These are phyloP conservation scores for Scophthalmus maximus DNA, from an alignment of 2,113 vertebrate genomes.

Conservation along the genomic window DNA sequence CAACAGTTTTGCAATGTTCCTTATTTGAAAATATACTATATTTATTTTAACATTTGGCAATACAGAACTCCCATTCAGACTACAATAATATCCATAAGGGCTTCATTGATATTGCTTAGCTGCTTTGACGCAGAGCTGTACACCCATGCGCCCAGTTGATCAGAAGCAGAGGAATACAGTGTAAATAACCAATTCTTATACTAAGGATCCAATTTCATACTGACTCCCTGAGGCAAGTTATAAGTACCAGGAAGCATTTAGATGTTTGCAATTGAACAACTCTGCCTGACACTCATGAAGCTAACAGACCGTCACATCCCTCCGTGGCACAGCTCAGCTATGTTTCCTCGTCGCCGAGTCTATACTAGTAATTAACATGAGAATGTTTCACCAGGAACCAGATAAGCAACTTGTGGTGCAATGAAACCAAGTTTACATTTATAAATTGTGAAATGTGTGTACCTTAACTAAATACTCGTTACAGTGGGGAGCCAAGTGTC, in stretches of 20 bases:
- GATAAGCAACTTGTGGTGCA: constrained; percentile 72
- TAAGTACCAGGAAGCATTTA: constrained; percentile 24
- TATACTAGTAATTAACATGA: constrained; percentile 33
- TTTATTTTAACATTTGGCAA: constrained; percentile 62
- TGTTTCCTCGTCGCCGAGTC: constrained; percentile 46
- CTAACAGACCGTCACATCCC: too few species aligned
- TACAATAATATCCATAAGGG: constrained; percentile 45
- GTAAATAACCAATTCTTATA: constrained; percentile 21
- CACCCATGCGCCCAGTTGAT: constrained; percentile 56
- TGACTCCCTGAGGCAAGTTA: constrained; percentile 23
- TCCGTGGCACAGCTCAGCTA: constrained; percentile 36
- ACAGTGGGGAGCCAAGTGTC: constrained; percentile 16
- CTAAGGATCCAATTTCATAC: not conserved
- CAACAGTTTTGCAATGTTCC: constrained; percentile 32
- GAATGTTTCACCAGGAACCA: constrained; percentile 74
- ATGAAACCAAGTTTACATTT: constrained; percentile 82
- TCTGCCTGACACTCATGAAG: too few species aligned
- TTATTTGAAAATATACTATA: constrained; percentile 29
- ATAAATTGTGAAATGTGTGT: constrained; percentile 65
- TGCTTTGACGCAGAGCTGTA: constrained; percentile 59
- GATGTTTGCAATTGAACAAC: constrained; percentile 36
- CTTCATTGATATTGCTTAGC: constrained; percentile 51
- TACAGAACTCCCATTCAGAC: constrained; percentile 51
- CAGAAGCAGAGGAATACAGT: constrained; percentile 33
- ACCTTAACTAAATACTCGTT: constrained; percentile 46